Evolutionary conservation across 2,888 invertebrate genomes (phyloP).

Genomic region (Dione vanillae): DNA sequence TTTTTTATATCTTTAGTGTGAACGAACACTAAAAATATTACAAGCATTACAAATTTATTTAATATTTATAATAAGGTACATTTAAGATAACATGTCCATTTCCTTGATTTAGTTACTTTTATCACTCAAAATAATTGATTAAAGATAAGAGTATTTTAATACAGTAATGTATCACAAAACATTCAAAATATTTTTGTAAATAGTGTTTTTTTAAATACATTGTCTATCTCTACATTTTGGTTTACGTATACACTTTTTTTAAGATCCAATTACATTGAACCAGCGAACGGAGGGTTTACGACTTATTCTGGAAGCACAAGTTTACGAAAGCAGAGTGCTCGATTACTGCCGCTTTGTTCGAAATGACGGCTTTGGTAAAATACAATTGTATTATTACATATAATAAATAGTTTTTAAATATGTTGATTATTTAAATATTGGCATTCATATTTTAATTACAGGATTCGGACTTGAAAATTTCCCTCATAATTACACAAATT

Average conservation of each 20-base stretch:
- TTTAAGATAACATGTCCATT: no score
- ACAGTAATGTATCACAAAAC: no score
- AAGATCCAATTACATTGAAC: conserved; percentile 50
- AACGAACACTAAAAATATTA: no score
- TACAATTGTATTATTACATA: neutral
- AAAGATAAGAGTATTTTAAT: no score
- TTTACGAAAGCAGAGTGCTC: conserved; percentile 51
- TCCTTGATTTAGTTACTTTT: no score
- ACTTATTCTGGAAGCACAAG: conserved; percentile 51
- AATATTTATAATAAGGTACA: no score
- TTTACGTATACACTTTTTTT: no score
- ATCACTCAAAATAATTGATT: no score
- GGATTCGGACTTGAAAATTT: conserved; percentile 61
- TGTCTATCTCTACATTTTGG: neutral
- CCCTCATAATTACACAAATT: conserved; percentile 52
- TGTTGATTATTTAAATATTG: conserved; percentile 9
- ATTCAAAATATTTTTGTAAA: no score
- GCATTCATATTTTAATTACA: conserved; percentile 46
- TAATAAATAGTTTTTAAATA: neutral
- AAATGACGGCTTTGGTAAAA: conserved; percentile 67
- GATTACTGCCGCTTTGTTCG: conserved; percentile 76
- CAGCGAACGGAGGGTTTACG: conserved; percentile 7
- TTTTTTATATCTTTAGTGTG: no score
- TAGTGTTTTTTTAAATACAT: no score
- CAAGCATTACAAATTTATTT: no score